Conservation (phyloP, 2,797 vertebrate genomes). For the Gallinago nigripennis region DNA sequence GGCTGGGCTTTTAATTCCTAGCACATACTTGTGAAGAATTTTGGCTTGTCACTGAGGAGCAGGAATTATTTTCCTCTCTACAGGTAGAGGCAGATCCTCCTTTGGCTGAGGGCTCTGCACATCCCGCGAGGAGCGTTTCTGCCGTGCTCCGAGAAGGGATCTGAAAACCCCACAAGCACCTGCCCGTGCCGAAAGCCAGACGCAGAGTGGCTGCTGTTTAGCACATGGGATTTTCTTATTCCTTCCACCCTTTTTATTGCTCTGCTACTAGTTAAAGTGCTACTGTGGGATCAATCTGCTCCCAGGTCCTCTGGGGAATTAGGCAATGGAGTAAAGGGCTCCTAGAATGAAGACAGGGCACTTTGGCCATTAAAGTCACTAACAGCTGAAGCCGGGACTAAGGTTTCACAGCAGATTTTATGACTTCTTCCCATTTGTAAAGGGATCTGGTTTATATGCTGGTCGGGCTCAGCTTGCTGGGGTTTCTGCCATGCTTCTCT, state of each 20-base stretch:
- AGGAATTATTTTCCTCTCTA: constrained; percentile 58
- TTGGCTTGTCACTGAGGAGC: constrained; percentile 61
- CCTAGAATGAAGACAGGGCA: not conserved
- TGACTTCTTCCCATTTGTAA: constrained; percentile 40
- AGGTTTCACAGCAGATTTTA: constrained; percentile 65
- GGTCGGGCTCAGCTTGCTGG: not conserved
- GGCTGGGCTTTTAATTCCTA: constrained; percentile 62
- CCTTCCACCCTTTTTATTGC: constrained; percentile 5
- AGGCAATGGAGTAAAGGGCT: not conserved
- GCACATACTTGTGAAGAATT: constrained; percentile 62
- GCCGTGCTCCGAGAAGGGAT: not conserved
- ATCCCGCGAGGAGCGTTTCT: not conserved
- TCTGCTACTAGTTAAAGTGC: not conserved
- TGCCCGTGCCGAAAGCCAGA: constrained; percentile 22
- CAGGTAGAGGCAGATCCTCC: constrained; percentile 61
- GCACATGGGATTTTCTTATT: not conserved
- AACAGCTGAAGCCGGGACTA: constrained; percentile 61
- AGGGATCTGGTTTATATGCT: constrained; percentile 16
- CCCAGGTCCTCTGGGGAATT: not conserved
- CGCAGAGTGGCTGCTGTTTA: constrained; percentile 27
- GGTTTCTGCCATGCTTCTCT: not conserved
- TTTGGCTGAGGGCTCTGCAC: constrained; percentile 49
- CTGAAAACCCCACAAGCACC: constrained; percentile 2
- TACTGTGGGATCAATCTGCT: constrained; percentile 19
- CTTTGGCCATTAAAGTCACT: constrained; percentile 16